These are phyloP conservation scores for mouse (Mus musculus) DNA, from an alignment of 2,113 vertebrate genomes.

Conservation along the genomic window GRCm39 chr6:84868001-84868500, in stretches of 20 bases:
- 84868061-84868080: background rate
- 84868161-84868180: background rate
- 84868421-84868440: background rate
- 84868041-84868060: background rate
- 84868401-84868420: conserved; percentile 6
- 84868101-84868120: background rate
- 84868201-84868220: background rate
- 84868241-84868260: background rate
- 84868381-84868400: conserved; percentile 4
- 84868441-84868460: conserved; percentile 8
- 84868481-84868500: conserved; percentile 36
- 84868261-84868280: background rate
- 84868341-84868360: background rate
- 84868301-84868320: background rate
- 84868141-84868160: background rate
- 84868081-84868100: conserved; percentile 17
- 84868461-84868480: conserved; percentile 51
- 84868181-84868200: background rate
- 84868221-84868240: background rate
- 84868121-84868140: background rate
- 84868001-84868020: background rate
- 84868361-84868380: conserved; percentile 28
- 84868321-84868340: conserved; percentile 11
- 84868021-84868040: background rate
- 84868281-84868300: background rate